Conservation (phyloP, 1,140 invertebrate genomes). For the Phenacoccus solenopsis region DNA sequence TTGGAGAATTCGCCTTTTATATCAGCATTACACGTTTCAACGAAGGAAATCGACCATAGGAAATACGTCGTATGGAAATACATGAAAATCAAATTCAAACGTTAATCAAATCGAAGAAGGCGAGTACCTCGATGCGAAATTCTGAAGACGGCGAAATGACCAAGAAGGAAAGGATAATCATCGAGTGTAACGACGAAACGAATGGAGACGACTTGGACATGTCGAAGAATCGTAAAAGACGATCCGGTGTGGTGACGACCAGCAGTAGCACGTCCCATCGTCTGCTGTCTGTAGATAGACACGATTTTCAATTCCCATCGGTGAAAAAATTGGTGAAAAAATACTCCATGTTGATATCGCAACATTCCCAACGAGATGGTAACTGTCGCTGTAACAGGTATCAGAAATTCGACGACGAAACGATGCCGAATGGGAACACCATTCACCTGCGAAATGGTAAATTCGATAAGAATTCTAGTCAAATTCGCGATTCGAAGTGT, state of each 20-base stretch:
- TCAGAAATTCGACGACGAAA: neutral
- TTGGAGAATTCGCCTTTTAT: too few species aligned
- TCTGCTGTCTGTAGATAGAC: neutral
- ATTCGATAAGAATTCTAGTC: neutral
- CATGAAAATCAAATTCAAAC: too few species aligned
- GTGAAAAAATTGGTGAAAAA: constrained; percentile 18
- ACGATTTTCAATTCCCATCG: constrained; percentile 18
- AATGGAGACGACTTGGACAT: neutral
- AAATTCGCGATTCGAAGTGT: neutral
- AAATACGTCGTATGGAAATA: too few species aligned
- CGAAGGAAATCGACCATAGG: too few species aligned
- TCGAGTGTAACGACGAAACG: neutral
- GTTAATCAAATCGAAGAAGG: too few species aligned
- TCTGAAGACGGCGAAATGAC: too few species aligned
- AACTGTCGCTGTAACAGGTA: neutral
- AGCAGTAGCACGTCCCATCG: neutral
- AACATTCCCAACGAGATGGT: neutral
- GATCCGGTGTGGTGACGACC: neutral
- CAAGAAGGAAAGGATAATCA: neutral
- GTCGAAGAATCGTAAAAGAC: neutral
- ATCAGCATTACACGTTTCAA: too few species aligned
- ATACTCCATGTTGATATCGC: constrained; percentile 21
- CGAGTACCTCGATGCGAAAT: too few species aligned
- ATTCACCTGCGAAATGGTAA: too few species aligned
- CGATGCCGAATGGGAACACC: too few species aligned